These are phyloP conservation scores for Ceraclea dissimilis DNA, from an alignment of 2,888 invertebrate genomes.

Conservation along the genomic window DNA sequence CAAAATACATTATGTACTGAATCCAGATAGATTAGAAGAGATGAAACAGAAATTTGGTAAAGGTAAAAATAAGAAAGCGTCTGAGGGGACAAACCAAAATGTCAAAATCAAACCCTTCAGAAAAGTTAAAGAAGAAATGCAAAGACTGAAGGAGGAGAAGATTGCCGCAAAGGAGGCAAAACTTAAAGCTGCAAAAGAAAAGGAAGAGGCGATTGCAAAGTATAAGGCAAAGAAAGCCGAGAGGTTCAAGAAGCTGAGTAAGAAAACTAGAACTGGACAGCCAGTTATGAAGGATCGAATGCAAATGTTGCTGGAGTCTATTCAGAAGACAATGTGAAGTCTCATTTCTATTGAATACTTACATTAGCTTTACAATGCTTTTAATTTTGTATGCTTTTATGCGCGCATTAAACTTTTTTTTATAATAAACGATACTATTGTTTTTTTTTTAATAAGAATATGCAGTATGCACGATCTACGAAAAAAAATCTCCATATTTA, in stretches of 20 bases:
- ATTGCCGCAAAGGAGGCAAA: slow-evolving; percentile 42
- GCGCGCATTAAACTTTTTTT: neutral
- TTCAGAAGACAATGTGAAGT: slow-evolving; percentile 42
- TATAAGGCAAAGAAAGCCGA: slow-evolving; percentile 65
- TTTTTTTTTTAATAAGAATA: neutral
- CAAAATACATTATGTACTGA: slow-evolving; percentile 32
- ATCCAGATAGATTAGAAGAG: slow-evolving; percentile 39
- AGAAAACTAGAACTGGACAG: slow-evolving; percentile 75
- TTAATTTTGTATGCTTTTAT: neutral
- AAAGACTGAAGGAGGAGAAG: slow-evolving; percentile 50
- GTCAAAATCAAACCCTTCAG: slow-evolving; percentile 39
- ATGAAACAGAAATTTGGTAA: slow-evolving; percentile 20
- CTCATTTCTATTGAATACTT: neutral
- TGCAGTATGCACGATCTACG: too few species aligned
- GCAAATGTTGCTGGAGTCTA: slow-evolving; percentile 69
- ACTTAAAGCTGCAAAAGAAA: slow-evolving; percentile 48
- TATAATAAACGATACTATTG: slow-evolving; percentile 1
- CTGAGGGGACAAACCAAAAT: slow-evolving; percentile 27
- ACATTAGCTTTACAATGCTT: neutral
- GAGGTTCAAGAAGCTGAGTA: slow-evolving; percentile 63
- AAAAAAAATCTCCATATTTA: too few species aligned
- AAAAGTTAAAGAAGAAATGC: slow-evolving; percentile 49
- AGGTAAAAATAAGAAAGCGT: slow-evolving; percentile 4
- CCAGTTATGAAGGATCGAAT: slow-evolving; percentile 79
- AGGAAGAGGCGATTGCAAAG: slow-evolving; percentile 53